Conservation (phyloP, 2,888 invertebrate species). For the Meliscaeva auricollis region DNA sequence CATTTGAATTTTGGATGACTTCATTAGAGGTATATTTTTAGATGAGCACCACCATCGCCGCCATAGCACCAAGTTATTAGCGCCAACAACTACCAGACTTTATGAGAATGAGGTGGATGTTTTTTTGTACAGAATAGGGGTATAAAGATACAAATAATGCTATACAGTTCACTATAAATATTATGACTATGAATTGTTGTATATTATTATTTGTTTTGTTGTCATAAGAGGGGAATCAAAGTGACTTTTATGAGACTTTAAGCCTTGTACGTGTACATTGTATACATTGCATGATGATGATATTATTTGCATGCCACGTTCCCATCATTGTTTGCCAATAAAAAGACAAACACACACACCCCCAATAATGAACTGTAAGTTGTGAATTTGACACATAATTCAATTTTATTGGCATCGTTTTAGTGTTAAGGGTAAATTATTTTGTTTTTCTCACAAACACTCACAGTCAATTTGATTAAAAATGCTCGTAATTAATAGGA, state of each 20-base stretch:
- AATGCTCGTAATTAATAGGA: slow-evolving; percentile 39
- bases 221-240: neutral
- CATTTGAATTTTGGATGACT: slow-evolving; percentile 72
- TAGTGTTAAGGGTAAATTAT: neutral
- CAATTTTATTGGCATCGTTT: slow-evolving; percentile 47
- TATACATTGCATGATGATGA: neutral
- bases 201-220: neutral
- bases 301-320: slow-evolving; percentile 55
- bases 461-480: slow-evolving; percentile 57
- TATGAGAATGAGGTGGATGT: neutral
- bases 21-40: slow-evolving; percentile 72
- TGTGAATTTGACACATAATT: slow-evolving; percentile 43
- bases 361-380: neutral
- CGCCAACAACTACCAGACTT: neutral
- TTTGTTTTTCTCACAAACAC: slow-evolving; percentile 27
- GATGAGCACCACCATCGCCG: slow-evolving; percentile 38
- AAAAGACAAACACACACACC: slow-evolving; percentile 1
- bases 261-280: neutral
- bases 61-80: neutral
- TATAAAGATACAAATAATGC: too few species aligned
- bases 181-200: neutral
- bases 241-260: slow-evolving; percentile 20
- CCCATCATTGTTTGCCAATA: slow-evolving; percentile 46
- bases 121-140: neutral
- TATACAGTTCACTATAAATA: neutral